Conservation (phyloP, 2,797 vertebrate species). For the Petrocephalus sullivani region DNA sequence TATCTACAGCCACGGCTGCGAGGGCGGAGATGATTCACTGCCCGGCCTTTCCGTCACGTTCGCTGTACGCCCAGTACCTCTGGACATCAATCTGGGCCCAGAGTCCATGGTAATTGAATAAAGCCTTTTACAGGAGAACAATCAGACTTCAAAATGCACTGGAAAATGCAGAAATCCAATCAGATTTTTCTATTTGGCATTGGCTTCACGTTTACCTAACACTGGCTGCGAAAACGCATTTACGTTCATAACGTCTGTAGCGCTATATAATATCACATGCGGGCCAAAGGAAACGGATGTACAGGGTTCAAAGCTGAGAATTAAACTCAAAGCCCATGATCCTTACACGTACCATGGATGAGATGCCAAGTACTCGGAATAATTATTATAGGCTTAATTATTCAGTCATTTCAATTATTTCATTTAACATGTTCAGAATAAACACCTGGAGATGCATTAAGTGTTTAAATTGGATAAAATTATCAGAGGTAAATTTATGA, state of each 20-base stretch:
- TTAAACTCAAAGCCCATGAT: neutral
- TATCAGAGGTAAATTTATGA: neutral
- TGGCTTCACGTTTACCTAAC: too few species aligned
- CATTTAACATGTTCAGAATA: neutral
- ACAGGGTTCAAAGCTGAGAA: neutral
- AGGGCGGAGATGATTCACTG: neutral
- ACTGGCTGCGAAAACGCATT: neutral
- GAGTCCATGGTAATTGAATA: slow-evolving; percentile 5
- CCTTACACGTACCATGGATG: neutral
- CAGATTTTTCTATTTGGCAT: neutral
- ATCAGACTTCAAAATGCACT: neutral
- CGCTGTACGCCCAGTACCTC: neutral
- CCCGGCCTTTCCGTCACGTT: neutral
- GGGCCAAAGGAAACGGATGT: neutral
- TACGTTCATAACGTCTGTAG: neutral
- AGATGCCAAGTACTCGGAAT: neutral
- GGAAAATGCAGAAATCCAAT: neutral
- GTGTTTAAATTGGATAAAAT: neutral
- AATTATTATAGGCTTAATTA: too few species aligned
- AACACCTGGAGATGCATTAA: neutral
- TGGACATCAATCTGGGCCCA: neutral
- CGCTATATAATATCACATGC: neutral
- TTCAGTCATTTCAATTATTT: neutral
- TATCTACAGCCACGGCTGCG: neutral
- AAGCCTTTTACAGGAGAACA: neutral